These are phyloP conservation scores for Athrips mouffetella DNA, from an alignment of 2,888 invertebrate genomes.

Conservation along the genomic window DNA sequence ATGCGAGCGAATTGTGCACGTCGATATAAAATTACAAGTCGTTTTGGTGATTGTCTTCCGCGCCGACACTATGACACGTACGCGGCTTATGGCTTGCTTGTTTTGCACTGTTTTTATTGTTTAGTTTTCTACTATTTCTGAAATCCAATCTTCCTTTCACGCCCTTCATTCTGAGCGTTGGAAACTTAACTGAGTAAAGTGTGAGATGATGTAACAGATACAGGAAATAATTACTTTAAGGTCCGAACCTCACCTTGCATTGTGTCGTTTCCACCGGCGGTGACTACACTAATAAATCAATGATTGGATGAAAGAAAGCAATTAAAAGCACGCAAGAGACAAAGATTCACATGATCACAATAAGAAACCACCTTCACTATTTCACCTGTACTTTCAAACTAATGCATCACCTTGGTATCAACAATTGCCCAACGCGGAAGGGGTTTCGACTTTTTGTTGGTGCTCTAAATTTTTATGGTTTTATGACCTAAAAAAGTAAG, in stretches of 20 bases:
- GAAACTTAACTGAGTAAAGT: not conserved
- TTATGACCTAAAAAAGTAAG: constrained; percentile 61
- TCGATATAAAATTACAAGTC: constrained; percentile 65
- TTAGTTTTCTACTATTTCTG: not conserved
- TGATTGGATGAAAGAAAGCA: constrained; percentile 67
- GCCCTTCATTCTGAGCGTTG: not conserved
- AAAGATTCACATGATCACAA: constrained; percentile 67
- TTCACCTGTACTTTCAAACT: constrained; percentile 74
- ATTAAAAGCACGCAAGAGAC: constrained; percentile 56
- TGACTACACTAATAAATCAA: constrained; percentile 64
- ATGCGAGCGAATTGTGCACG: constrained; percentile 52
- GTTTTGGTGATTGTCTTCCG: constrained; percentile 59
- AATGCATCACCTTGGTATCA: constrained; percentile 43
- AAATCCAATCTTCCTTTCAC: not conserved
- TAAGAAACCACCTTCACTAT: constrained; percentile 65
- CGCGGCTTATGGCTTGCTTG: constrained; percentile 48
- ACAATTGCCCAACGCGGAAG: constrained; percentile 70
- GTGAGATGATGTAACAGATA: not conserved
- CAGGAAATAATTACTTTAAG: constrained; percentile 26
- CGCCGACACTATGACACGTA: constrained; percentile 54
- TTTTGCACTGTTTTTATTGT: constrained; percentile 25
- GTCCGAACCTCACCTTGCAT: constrained; percentile 46
- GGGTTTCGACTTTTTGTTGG: constrained; percentile 62
- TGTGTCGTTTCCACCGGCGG: constrained; percentile 36
- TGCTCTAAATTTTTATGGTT: constrained; percentile 74